These are phyloP conservation scores for Scolopax rusticola DNA, from an alignment of 2,797 vertebrate genomes.

Conservation along the genomic window DNA sequence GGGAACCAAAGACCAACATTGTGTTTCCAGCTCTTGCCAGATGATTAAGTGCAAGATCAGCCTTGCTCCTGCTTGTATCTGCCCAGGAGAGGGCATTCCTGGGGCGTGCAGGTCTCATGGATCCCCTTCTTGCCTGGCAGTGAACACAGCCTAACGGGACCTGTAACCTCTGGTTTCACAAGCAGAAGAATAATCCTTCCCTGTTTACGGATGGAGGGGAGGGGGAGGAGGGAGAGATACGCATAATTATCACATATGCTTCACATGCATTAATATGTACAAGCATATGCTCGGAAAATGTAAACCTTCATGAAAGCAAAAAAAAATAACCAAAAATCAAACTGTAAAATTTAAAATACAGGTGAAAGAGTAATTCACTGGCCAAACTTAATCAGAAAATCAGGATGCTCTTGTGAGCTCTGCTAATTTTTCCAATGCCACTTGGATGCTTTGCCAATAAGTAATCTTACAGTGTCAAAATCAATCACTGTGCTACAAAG, in stretches of 20 bases:
- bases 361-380: background rate
- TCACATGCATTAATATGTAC: background rate
- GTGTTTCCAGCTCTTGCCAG: background rate
- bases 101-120: background rate
- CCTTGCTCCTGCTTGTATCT: background rate
- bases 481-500: conserved; percentile 11
- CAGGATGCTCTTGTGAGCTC: background rate
- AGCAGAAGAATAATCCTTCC: background rate
- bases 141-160: background rate
- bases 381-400: background rate
- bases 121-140: background rate
- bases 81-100: background rate
- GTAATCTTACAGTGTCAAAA: conserved; percentile 13
- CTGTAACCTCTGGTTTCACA: background rate
- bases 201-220: background rate
- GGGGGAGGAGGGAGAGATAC: background rate
- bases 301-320: conserved; percentile 7
- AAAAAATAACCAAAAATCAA: background rate
- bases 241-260: background rate
- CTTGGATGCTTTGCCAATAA: background rate
- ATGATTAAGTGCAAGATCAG: background rate
- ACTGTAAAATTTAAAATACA: background rate
- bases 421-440: background rate
- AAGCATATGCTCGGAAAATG: background rate
- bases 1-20: background rate